phyloP scores from a whole-genome alignment of 64 coral and sea anemone genomes.

The Anthopleura sola region DNA sequence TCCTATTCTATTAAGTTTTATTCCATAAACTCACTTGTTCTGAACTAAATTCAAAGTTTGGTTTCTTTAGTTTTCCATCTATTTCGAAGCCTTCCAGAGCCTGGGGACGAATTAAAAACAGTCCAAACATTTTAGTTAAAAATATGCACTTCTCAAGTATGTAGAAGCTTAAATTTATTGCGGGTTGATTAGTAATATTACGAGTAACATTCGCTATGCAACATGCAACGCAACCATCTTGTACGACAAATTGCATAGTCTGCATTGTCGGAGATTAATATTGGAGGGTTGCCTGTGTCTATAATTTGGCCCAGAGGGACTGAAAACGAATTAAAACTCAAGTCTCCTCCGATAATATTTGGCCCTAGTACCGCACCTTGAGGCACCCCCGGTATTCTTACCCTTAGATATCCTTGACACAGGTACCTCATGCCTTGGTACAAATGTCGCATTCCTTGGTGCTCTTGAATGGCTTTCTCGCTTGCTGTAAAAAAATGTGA shows the following conservation, averaged over 20 bases:
- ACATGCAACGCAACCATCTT: too few species aligned
- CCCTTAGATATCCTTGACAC: conserved; percentile 90
- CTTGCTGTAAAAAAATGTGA: conserved; percentile 59
- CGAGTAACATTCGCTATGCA: too few species aligned
- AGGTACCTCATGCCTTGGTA: conserved; percentile 97
- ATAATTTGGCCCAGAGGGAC: too few species aligned
- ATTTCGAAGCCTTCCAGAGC: conserved; percentile 92
- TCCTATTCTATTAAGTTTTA: too few species aligned
- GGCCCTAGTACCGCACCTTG: too few species aligned
- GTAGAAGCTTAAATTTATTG: not conserved
- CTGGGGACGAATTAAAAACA: conserved; percentile 2
- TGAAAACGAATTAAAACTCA: too few species aligned
- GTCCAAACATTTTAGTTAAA: not conserved
- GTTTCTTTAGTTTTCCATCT: conserved; percentile 76
- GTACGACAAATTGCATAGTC: too few species aligned
- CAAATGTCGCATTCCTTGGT: conserved; percentile 87
- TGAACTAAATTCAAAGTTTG: conserved; percentile 81
- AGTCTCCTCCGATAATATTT: too few species aligned
- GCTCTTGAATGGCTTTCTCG: conserved; percentile 97
- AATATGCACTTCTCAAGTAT: not conserved
- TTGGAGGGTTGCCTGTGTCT: too few species aligned
- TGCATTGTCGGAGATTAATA: too few species aligned
- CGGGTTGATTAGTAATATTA: too few species aligned
- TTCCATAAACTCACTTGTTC: conserved; percentile 56
- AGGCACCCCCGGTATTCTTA: conserved; percentile 9